Evolutionary conservation across 2,888 invertebrate genomes (phyloP).

Genomic region (Deroplatys truncata): DNA sequence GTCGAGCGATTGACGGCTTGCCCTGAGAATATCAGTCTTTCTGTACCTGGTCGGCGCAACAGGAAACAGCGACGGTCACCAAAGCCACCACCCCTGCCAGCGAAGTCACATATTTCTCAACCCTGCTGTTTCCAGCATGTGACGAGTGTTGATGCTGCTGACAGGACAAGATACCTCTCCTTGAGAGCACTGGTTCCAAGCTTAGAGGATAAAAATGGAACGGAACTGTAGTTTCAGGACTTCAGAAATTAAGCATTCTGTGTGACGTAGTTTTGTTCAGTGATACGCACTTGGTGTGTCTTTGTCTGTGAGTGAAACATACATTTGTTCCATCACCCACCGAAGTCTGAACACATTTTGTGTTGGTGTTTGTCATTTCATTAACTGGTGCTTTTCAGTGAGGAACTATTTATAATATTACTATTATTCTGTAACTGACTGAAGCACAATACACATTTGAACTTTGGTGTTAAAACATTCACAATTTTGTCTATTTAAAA

Average conservation of each 20-base stretch:
- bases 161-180: constrained; percentile 61
- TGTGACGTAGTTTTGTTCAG: neutral
- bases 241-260: neutral
- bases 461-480: neutral
- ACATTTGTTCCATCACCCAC: neutral
- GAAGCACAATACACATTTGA: neutral
- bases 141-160: constrained; percentile 67
- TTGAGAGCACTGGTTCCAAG: constrained; percentile 57
- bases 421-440: neutral
- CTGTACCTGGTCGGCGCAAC: constrained; percentile 57
- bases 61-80: constrained; percentile 52
- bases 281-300: neutral
- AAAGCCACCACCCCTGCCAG: constrained; percentile 60
- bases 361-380: neutral
- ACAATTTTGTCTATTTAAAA: neutral
- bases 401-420: neutral
- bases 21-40: constrained; percentile 73
- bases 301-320: neutral
- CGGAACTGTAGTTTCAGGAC: neutral
- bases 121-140: constrained; percentile 84
- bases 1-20: constrained; percentile 67
- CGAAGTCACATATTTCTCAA: constrained; percentile 76
- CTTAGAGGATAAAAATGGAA: neutral
- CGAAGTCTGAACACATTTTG: neutral
- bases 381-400: neutral